Conservation (phyloP, 2,113 vertebrate genomes). For the Eulemur rufifrons region DNA sequence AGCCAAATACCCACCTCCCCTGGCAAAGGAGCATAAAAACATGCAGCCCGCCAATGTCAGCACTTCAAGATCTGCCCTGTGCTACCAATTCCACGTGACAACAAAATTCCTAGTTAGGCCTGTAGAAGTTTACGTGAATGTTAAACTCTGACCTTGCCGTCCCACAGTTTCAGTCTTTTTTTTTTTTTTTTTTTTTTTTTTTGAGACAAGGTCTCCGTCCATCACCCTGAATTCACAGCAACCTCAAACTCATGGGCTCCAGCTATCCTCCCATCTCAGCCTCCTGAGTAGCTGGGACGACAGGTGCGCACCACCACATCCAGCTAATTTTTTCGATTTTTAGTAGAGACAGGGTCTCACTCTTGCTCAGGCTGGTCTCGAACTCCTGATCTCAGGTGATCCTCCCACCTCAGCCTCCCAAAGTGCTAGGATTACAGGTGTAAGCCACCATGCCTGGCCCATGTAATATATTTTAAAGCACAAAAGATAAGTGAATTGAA, state of each 20-base stretch:
- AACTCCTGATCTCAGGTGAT: background rate
- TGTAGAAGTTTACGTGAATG: slow-evolving; percentile 74
- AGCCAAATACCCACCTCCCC: slow-evolving; percentile 45
- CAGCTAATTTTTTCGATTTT: background rate
- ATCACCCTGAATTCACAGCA: background rate
- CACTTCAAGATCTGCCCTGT: slow-evolving; percentile 41
- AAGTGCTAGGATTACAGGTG: background rate
- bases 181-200: background rate
- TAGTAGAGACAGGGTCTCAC: background rate
- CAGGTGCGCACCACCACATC: background rate
- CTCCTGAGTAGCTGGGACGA: background rate
- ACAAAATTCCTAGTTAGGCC: slow-evolving; percentile 74
- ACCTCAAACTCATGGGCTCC: background rate
- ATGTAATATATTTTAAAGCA: too few species aligned
- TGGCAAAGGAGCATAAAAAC: slow-evolving; percentile 29
- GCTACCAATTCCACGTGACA: slow-evolving; percentile 49
- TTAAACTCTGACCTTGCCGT: slow-evolving; percentile 85
- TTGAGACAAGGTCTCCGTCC: background rate
- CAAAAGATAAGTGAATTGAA: too few species aligned
- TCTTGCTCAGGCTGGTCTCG: background rate
- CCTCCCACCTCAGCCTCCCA: background rate
- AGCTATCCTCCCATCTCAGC: background rate
- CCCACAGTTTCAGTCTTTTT: slow-evolving; percentile 86
- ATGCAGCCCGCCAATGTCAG: slow-evolving; percentile 61
- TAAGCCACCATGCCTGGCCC: background rate